These are phyloP conservation scores for Orientallactaga bullata DNA, from an alignment of 2,113 vertebrate species.

Conservation along the genomic window DNA sequence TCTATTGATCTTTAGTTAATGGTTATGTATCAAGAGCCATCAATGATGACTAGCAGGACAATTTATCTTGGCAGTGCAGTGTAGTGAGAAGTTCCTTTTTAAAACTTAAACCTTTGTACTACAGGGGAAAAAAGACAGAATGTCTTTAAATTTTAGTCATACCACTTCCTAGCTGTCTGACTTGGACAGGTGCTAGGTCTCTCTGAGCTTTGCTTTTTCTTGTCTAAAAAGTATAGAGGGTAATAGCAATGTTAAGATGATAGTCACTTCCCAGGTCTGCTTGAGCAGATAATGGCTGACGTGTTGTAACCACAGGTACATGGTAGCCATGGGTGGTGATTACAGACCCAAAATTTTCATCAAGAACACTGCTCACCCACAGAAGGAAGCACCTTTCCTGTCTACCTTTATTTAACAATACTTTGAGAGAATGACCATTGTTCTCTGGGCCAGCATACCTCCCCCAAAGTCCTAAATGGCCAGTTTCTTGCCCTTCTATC, in stretches of 20 bases:
- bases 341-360: background rate
- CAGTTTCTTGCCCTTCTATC: background rate
- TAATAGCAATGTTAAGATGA: no score
- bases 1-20: background rate
- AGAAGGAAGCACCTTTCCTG: background rate
- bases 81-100: background rate
- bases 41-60: background rate
- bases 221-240: background rate
- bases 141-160: background rate
- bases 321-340: background rate
- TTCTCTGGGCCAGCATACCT: background rate
- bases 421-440: background rate
- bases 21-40: background rate
- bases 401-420: background rate
- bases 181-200: background rate
- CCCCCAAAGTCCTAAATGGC: background rate
- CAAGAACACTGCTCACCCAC: background rate
- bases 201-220: constrained; percentile 29
- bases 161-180: background rate
- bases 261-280: background rate
- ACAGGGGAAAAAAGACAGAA: background rate
- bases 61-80: no score
- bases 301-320: background rate
- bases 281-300: background rate
- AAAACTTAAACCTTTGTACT: background rate